phyloP scores from a whole-genome alignment of 2,888 invertebrate genomes.

The Phyto melanocephala region DNA sequence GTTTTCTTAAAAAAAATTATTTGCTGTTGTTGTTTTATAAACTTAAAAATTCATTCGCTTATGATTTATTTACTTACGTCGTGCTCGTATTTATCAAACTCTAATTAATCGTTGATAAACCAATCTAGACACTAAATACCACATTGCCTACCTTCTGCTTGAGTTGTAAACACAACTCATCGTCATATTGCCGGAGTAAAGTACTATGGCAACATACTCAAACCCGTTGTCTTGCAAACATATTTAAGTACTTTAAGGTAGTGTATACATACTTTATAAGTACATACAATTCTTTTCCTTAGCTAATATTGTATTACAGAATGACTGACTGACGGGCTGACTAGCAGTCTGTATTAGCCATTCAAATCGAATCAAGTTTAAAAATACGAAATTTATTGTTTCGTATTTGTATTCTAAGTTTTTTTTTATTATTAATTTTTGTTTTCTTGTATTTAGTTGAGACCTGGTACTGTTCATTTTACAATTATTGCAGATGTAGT shows the following conservation, averaged over 20 bases:
- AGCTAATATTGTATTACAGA: background rate
- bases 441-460: background rate
- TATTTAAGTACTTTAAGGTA: background rate
- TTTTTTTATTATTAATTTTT: too few species aligned
- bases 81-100: constrained; percentile 79
- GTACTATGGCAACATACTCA: background rate
- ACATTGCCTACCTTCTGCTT: constrained; percentile 70
- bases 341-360: background rate
- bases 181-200: background rate
- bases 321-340: background rate
- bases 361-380: constrained; percentile 63
- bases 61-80: constrained; percentile 80
- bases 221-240: background rate
- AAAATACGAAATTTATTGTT: constrained; percentile 2
- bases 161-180: background rate
- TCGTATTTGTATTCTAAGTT: constrained; percentile 21
- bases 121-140: constrained; percentile 78
- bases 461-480: constrained; percentile 19
- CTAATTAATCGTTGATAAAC: constrained; percentile 80
- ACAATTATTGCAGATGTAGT: constrained; percentile 73
- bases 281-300: background rate
- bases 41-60: constrained; percentile 49
- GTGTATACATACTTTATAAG: background rate
- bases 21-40: background rate
- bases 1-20: too few species aligned